Percentiles rank a stretch among this genome's conserved stretches.
phyloP scores from a whole-genome alignment of 1,140 invertebrate species.

The fruit fly (Drosophila melanogaster) region DNA sequence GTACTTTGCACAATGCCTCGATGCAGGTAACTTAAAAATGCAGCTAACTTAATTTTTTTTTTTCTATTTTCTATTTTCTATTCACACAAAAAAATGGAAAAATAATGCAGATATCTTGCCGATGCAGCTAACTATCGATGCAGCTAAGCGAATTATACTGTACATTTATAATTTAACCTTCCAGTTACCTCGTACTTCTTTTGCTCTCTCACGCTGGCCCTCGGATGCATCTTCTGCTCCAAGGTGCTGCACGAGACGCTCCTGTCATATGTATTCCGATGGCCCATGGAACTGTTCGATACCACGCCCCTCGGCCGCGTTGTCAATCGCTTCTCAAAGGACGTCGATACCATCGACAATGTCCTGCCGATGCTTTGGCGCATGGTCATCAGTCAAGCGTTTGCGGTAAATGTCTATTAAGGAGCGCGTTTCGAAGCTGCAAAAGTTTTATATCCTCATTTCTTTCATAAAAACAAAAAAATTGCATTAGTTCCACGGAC shows the following conservation, averaged over 20 bases:
- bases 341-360: conserved; percentile 89
- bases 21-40: no score
- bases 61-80: no score
- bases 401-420: conserved; percentile 57
- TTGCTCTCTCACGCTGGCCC: conserved; percentile 75
- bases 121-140: no score
- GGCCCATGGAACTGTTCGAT: conserved; percentile 91
- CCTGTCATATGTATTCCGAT: conserved; percentile 87
- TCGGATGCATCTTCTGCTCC: conserved; percentile 80
- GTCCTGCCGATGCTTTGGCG: conserved; percentile 83
- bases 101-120: no score
- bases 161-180: conserved; percentile 30
- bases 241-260: conserved; percentile 87
- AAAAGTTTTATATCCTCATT: not conserved
- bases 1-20: no score
- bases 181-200: conserved; percentile 82
- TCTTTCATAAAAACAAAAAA: no score
- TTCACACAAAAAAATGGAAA: no score
- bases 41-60: no score
- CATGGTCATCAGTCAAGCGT: conserved; percentile 75
- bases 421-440: not conserved
- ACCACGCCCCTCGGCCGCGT: conserved; percentile 91
- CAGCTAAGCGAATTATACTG: no score
- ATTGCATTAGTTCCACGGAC: no score
- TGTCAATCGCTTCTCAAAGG: conserved; percentile 91